These are phyloP conservation scores for Drosophila fuyamai DNA, from an alignment of 1,140 invertebrate species.

Conservation along the genomic window DNA sequence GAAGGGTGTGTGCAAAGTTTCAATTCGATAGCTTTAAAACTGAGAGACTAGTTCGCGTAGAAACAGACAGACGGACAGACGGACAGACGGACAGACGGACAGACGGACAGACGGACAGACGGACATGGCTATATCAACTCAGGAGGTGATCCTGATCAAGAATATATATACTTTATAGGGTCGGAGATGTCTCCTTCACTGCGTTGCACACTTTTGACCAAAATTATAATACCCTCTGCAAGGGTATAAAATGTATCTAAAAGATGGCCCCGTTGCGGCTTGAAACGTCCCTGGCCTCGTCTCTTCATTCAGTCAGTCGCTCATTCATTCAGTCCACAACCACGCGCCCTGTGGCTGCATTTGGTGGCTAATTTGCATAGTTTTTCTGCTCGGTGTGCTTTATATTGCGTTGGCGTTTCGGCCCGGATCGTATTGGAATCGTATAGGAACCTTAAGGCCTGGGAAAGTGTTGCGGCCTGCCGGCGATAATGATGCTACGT, in stretches of 20 bases:
- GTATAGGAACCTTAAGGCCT: slow-evolving; percentile 58
- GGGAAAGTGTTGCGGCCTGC: slow-evolving; percentile 68
- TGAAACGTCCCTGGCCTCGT: slow-evolving; percentile 38
- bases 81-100: too few relatives aligned
- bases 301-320: slow-evolving; percentile 31
- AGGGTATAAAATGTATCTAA: background rate
- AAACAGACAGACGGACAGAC: too few relatives aligned
- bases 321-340: slow-evolving; percentile 55
- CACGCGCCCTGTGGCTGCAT: slow-evolving; percentile 58
- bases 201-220: too few relatives aligned
- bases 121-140: too few relatives aligned
- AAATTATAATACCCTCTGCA: too few relatives aligned
- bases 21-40: too few relatives aligned
- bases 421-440: slow-evolving; percentile 33
- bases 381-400: slow-evolving; percentile 42
- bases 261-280: slow-evolving; percentile 10
- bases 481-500: slow-evolving; percentile 28
- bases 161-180: too few relatives aligned
- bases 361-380: slow-evolving; percentile 79
- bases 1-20: too few relatives aligned
- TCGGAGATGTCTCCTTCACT: too few relatives aligned
- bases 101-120: too few relatives aligned
- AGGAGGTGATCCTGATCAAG: too few relatives aligned
- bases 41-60: too few relatives aligned
- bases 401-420: slow-evolving; percentile 66